phyloP scores from a whole-genome alignment of 2,888 invertebrate species.

The Chalcosyrphus nemorum region DNA sequence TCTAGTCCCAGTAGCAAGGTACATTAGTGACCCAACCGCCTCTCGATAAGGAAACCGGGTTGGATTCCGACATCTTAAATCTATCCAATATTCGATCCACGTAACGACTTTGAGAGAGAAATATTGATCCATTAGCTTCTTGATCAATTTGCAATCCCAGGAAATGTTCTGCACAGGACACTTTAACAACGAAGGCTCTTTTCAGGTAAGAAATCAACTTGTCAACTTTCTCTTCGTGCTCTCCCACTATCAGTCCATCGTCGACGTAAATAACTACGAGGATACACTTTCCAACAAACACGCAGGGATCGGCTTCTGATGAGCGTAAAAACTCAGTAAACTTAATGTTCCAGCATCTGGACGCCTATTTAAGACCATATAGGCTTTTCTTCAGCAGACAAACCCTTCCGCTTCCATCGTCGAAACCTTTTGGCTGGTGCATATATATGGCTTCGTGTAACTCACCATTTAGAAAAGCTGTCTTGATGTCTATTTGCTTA shows the following conservation, averaged over 20 bases:
- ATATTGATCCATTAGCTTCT: neutral
- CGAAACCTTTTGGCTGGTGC: slow-evolving; percentile 63
- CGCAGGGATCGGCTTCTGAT: slow-evolving; percentile 20
- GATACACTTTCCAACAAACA: neutral
- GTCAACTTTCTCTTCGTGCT: neutral
- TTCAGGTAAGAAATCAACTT: neutral
- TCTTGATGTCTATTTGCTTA: neutral
- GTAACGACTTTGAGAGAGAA: neutral
- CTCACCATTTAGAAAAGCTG: neutral
- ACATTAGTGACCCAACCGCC: neutral
- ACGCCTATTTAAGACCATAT: slow-evolving; percentile 31
- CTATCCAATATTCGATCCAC: neutral
- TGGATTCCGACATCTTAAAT: neutral
- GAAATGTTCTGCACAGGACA: neutral
- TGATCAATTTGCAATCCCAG: neutral
- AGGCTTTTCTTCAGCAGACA: slow-evolving; percentile 55
- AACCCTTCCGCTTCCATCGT: slow-evolving; percentile 51
- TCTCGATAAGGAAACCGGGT: neutral
- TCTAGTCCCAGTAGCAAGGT: slow-evolving; percentile 20
- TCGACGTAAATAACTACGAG: too few species aligned
- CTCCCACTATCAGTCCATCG: slow-evolving; percentile 11
- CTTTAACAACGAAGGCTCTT: neutral
- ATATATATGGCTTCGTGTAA: slow-evolving; percentile 4
- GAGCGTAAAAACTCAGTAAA: neutral
- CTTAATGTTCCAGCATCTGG: slow-evolving; percentile 28